These are phyloP conservation scores for Mesorhabditis spiculigera DNA, from an alignment of 2,888 invertebrate genomes.

Conservation along the genomic window DNA sequence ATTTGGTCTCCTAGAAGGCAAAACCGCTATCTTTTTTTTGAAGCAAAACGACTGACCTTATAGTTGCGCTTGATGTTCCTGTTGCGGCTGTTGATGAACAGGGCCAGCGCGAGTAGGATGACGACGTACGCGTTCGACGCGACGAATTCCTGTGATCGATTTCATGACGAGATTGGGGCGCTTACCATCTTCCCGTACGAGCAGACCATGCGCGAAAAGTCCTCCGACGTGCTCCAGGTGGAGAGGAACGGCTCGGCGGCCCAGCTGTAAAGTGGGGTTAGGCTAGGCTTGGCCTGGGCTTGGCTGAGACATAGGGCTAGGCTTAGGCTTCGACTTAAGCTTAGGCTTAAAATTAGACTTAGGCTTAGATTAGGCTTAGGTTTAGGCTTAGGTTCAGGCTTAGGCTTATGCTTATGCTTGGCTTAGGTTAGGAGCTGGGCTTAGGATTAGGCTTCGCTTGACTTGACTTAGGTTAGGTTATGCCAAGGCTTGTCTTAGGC, in stretches of 20 bases:
- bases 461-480: no score
- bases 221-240: slow-evolving; percentile 31
- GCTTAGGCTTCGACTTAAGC: no score
- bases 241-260: slow-evolving; percentile 45
- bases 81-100: slow-evolving; percentile 49
- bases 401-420: no score
- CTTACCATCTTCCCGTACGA: slow-evolving; percentile 31
- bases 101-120: slow-evolving; percentile 49
- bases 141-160: slow-evolving; percentile 28
- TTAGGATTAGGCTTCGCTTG: no score
- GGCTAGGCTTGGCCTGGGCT: neutral
- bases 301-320: no score
- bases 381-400: no score
- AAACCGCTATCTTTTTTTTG: neutral
- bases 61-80: slow-evolving; percentile 57
- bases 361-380: no score
- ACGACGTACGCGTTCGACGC: slow-evolving; percentile 46
- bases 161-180: neutral
- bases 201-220: slow-evolving; percentile 37
- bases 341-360: no score
- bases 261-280: slow-evolving; percentile 28
- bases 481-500: no score
- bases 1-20: slow-evolving; percentile 47
- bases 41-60: slow-evolving; percentile 24
- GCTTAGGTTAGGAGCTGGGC: no score